Conservation (phyloP, 2,797 vertebrate genomes). For the Iguana delicatissima region DNA sequence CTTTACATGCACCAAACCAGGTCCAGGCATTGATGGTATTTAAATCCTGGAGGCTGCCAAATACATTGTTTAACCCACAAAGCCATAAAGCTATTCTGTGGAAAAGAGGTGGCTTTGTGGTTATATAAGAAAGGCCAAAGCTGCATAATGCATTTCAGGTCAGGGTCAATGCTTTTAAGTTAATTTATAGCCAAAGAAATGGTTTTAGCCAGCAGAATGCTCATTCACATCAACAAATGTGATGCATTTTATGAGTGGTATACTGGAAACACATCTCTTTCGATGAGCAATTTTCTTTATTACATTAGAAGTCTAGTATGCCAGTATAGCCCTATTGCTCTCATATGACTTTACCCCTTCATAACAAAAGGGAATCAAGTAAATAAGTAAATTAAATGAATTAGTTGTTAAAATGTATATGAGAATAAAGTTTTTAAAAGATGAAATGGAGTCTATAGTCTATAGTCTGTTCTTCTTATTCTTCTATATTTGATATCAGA, state of each 20-base stretch:
- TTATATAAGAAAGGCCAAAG: not conserved
- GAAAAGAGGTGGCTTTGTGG: not conserved
- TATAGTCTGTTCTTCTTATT: not conserved
- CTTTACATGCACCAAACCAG: not conserved
- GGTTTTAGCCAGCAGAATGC: not conserved
- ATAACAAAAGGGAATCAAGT: not conserved
- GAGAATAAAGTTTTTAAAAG: no score
- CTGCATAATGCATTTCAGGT: not conserved
- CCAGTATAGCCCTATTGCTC: not conserved
- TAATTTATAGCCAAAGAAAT: conserved; percentile 6
- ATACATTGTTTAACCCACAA: not conserved
- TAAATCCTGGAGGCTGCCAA: not conserved
- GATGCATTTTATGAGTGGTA: not conserved
- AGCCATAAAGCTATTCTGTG: not conserved
- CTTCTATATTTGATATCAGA: not conserved
- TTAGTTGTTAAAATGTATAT: not conserved
- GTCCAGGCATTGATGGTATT: not conserved
- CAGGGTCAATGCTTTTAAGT: not conserved
- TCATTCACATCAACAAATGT: not conserved
- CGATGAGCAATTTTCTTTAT: conserved; percentile 9
- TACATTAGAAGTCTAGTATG: not conserved
- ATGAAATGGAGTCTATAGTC: not conserved
- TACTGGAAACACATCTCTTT: not conserved
- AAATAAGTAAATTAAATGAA: not conserved
- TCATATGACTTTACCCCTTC: not conserved